A percentile compares a stretch with the other conserved stretches of the same genome.
phyloP scores from a whole-genome alignment of 2,888 invertebrate species.

The Therioaphis trifolii region DNA sequence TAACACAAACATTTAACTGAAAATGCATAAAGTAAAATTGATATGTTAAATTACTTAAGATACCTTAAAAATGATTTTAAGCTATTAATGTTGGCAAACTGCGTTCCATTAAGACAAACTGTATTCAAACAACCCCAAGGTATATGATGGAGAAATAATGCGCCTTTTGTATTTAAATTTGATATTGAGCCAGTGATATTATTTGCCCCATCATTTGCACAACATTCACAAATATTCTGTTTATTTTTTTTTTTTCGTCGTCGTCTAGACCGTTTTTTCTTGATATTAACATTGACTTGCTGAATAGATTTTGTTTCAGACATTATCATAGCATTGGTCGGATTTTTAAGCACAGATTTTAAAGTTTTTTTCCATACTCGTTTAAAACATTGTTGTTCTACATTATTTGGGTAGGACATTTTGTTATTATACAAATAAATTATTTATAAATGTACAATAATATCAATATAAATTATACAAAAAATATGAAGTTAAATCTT shows the following conservation, averaged over 20 bases:
- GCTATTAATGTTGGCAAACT: conserved; percentile 51
- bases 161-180: conserved; percentile 18
- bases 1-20: no score
- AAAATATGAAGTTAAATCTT: conserved; percentile 14
- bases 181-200: neutral
- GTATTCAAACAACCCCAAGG: conserved; percentile 31
- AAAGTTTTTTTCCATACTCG: conserved; percentile 54
- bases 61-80: conserved; percentile 59
- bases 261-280: conserved; percentile 46
- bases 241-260: conserved; percentile 53
- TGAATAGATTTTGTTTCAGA: conserved; percentile 53
- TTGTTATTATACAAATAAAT: neutral
- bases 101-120: conserved; percentile 53
- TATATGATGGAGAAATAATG: conserved; percentile 34
- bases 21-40: neutral
- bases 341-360: conserved; percentile 46
- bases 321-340: conserved; percentile 40
- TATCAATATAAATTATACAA: conserved; percentile 12
- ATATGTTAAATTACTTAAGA: neutral
- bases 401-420: conserved; percentile 39
- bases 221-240: conserved; percentile 42
- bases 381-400: conserved; percentile 58
- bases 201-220: neutral
- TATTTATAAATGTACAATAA: neutral
- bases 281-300: conserved; percentile 45